These are phyloP conservation scores for honey bee (Apis mellifera) DNA, from an alignment of 1,140 invertebrate species.

Conservation along the genomic window Amel_HAv3.1 CM009932.2:10574001-10574500, in stretches of 20 bases:
- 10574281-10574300: background rate
- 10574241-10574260: no score
- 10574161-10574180: background rate
- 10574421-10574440: constrained; percentile 84
- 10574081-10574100: constrained; percentile 31
- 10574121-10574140: constrained; percentile 21
- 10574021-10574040: constrained; percentile 53
- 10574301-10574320: background rate
- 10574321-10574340: background rate
- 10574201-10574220: no score
- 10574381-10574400: constrained; percentile 84
- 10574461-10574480: background rate
- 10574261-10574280: background rate
- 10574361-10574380: constrained; percentile 79
- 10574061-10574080: constrained; percentile 41
- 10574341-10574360: constrained; percentile 6
- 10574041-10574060: constrained; percentile 66
- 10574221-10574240: no score
- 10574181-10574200: no score
- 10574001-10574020: constrained; percentile 46
- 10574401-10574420: constrained; percentile 83
- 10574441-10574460: constrained; percentile 81
- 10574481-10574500: rapidly evolving
- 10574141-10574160: background rate
- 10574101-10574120: constrained; percentile 47